A percentile compares a stretch with the other conserved stretches of the same genome.
These are phyloP conservation scores for Chrysochloris asiatica DNA, from an alignment of 2,113 vertebrate species.

Conservation along the genomic window DNA sequence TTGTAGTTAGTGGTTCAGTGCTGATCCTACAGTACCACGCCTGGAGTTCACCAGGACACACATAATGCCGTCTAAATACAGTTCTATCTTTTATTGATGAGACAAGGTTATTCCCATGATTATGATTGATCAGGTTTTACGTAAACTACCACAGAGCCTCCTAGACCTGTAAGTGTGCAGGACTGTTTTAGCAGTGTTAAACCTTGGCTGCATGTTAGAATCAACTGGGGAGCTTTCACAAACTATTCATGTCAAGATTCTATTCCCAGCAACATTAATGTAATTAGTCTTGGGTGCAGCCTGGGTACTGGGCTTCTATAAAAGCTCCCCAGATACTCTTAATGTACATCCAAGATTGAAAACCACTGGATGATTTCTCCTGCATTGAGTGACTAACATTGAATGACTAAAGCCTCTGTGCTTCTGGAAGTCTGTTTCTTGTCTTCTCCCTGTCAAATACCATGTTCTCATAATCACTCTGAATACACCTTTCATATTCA, in stretches of 20 bases:
- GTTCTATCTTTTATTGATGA: background rate
- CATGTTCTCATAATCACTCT: background rate
- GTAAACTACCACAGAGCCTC: background rate
- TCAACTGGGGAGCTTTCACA: background rate
- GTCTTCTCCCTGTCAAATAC: background rate
- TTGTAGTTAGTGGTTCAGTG: too few relatives aligned
- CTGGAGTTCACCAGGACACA: too few relatives aligned
- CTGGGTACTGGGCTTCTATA: background rate
- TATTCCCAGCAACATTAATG: background rate
- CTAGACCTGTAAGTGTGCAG: background rate
- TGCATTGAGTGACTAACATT: background rate
- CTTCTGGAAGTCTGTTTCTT: constrained; percentile 15
- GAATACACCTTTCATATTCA: background rate
- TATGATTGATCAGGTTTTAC: background rate
- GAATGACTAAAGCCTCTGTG: background rate
- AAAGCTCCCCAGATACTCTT: constrained; percentile 25
- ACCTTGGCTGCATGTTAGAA: background rate
- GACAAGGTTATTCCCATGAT: background rate
- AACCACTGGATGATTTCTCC: background rate
- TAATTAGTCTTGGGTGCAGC: background rate
- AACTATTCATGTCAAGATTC: background rate
- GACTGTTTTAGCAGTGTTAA: background rate
- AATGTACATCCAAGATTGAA: background rate
- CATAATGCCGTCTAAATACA: constrained; percentile 23
- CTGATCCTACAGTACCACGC: too few relatives aligned